Conservation (phyloP, 1,140 invertebrate genomes). For the Lordiphosa mommai region DNA sequence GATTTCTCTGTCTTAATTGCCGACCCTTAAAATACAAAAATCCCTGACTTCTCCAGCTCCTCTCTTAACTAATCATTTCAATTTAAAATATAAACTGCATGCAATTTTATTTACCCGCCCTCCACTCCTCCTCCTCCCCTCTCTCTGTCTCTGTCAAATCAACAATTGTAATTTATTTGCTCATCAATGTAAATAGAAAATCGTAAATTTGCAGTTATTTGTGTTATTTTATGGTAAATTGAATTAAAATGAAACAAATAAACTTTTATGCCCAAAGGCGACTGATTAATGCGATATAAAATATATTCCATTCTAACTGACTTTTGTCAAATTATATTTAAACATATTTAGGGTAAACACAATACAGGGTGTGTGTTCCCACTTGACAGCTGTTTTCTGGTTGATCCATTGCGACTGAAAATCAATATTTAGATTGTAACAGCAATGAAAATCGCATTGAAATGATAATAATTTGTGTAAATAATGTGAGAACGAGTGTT, state of each 20-base stretch:
- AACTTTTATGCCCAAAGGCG: conserved; percentile 14
- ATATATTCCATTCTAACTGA: conserved; percentile 33
- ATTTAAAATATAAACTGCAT: conserved; percentile 48
- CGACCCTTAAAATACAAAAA: too few relatives aligned
- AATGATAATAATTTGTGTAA: conserved; percentile 69
- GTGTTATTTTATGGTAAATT: conserved; percentile 44
- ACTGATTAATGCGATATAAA: conserved; percentile 44
- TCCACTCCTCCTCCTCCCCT: too few relatives aligned
- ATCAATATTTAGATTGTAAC: conserved; percentile 55
- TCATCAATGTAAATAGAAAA: conserved; percentile 47
- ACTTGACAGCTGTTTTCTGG: conserved; percentile 26
- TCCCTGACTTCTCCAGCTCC: too few relatives aligned
- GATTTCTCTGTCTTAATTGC: too few relatives aligned
- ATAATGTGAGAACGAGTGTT: conserved; percentile 29
- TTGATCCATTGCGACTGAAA: conserved; percentile 4
- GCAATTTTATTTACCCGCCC: conserved; percentile 5
- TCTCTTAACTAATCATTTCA: conserved; percentile 59
- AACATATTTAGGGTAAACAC: neutral
- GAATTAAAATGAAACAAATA: conserved; percentile 46
- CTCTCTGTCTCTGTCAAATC: conserved; percentile 27
- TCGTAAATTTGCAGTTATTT: conserved; percentile 39
- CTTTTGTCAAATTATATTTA: conserved; percentile 30
- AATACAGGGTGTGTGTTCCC: neutral
- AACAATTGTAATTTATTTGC: conserved; percentile 56
- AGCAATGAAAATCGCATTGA: conserved; percentile 60